These are phyloP conservation scores for Cynocephalus volans DNA, from an alignment of 2,113 vertebrate genomes.

Conservation along the genomic window DNA sequence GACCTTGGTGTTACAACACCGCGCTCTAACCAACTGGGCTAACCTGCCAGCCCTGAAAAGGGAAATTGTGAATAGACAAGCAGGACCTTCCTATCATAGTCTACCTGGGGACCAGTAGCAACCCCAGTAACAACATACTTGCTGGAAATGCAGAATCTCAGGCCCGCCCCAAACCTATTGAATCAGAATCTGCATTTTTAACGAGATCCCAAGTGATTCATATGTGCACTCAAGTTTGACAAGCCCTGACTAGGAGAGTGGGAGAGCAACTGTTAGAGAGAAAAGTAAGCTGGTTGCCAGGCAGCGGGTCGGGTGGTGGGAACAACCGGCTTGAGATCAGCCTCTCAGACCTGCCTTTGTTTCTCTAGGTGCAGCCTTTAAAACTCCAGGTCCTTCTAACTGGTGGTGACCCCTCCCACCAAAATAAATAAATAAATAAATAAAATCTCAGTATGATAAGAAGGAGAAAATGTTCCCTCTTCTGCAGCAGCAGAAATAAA, in stretches of 20 bases:
- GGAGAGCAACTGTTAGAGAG: neutral
- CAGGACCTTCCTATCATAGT: neutral
- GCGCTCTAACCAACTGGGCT: too few relatives aligned
- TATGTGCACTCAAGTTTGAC: neutral
- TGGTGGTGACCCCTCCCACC: neutral
- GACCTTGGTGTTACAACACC: too few relatives aligned
- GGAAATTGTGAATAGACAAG: neutral
- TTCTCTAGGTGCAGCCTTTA: neutral
- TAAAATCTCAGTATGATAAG: neutral
- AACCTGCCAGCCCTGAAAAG: too few relatives aligned
- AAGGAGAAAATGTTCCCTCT: conserved; percentile 5
- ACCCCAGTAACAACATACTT: neutral
- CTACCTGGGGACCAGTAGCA: neutral
- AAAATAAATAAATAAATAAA: neutral
- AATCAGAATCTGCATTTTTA: neutral
- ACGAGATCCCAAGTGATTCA: neutral
- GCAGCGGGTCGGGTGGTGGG: neutral
- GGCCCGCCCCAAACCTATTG: neutral
- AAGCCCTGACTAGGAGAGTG: neutral
- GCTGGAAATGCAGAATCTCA: neutral
- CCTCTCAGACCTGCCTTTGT: neutral
- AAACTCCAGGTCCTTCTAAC: neutral
- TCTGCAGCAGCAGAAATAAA: conserved; percentile 41
- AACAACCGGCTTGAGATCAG: neutral
- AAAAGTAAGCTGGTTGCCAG: neutral